A percentile compares a stretch with the other conserved stretches of the same genome.
These are phyloP conservation scores for Conus ventricosus DNA, from an alignment of 1,140 invertebrate genomes.

Conservation along the genomic window DNA sequence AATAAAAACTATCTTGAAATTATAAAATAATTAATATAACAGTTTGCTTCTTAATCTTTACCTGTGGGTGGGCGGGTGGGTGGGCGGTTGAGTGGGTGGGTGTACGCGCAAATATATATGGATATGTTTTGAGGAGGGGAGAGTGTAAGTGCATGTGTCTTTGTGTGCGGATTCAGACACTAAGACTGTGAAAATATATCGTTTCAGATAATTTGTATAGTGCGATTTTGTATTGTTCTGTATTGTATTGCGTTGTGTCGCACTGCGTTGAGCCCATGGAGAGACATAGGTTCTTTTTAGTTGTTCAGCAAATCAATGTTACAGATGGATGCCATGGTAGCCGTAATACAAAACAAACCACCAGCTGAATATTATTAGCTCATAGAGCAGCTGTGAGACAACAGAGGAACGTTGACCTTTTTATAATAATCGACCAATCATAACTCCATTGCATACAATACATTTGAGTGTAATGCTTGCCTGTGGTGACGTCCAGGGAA, in stretches of 20 bases:
- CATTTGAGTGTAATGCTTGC: background rate
- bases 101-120: background rate
- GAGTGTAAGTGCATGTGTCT: conserved; percentile 49
- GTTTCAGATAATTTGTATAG: background rate
- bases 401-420: too few relatives aligned
- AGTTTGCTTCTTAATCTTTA: background rate
- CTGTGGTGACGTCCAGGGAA: background rate
- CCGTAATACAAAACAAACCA: background rate
- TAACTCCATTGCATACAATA: background rate
- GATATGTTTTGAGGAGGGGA: conserved; percentile 43
- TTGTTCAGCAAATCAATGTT: too few relatives aligned
- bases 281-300: background rate
- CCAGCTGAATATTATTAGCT: too few relatives aligned
- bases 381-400: too few relatives aligned
- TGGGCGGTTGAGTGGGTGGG: too few relatives aligned
- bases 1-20: background rate
- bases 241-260: background rate
- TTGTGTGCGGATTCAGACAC: background rate
- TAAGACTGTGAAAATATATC: too few relatives aligned
- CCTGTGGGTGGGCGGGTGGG: too few relatives aligned
- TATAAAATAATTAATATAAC: background rate
- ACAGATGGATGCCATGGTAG: background rate
- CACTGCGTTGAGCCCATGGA: background rate
- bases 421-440: too few relatives aligned
- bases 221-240: background rate